Base-by-base conservation (phyloP, 2,888 invertebrate species). In the Epinotia brunnichana region DNA sequence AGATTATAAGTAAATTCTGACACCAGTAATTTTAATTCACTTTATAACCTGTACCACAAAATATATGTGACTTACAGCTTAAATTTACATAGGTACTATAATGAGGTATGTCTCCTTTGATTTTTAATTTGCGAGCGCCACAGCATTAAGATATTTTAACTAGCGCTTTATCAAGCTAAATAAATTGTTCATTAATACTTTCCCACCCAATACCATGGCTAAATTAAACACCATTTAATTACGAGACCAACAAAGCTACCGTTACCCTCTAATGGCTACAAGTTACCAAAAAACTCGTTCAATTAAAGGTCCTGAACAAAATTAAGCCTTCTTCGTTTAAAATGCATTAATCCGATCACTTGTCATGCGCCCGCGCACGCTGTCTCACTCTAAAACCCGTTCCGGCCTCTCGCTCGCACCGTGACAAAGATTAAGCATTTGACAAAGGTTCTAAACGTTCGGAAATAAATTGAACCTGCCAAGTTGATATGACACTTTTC, bases 241-340 rank as follows among this genome's bases (percentile, higher is more conserved):
- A 66, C n/a, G 56, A 44, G 44, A 70, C 57, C 3, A 24, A 39
- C 19, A 61, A 51, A 44, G 56, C 66, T 61, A 69, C 73, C 69
- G 69, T 53, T 70, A 60, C 59, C 48, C 54, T 66, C 71, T 76
- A 73, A 74, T 62, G n/a, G 74, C 74, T 83, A 84, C 84, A 84
- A 77, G 77, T 78, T 84, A 84, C 85, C 84, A 83, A 82, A 62
- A 84, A 83, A 83, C 79, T 79, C 84, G 85, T 88, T 90, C 90
- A 90, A 92, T 92, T 92, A 91, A 90, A 86, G 85, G 82, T 82
- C 81, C 85, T 81, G 83, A 87, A 87, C 89, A 88, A 88, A 92
- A 93, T 92, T 92, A 91, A 92, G 92, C 92, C 90, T 90, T 92
- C 91, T 89, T 88, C 90, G 89, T 92, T 93, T 91, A 91, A 92